Evolutionary conservation across 2,888 invertebrate species (phyloP).

Genomic region (Hypomecis atomaria): DNA sequence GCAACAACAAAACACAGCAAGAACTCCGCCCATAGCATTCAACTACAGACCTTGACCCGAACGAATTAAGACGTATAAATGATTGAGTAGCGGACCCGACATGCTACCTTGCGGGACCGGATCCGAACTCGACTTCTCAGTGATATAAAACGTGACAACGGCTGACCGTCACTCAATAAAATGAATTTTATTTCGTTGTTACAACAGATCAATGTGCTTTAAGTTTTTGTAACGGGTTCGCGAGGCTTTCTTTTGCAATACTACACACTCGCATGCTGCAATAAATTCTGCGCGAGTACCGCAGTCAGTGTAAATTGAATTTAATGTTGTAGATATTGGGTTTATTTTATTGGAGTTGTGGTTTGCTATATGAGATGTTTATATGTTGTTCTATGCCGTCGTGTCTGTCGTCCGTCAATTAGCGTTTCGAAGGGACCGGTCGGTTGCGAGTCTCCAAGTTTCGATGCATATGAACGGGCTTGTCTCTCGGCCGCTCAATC

Average conservation of each 20-base stretch:
- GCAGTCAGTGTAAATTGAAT: slow-evolving; percentile 59
- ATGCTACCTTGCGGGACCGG: slow-evolving; percentile 64
- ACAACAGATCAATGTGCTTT: slow-evolving; percentile 76
- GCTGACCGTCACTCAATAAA: slow-evolving; percentile 75
- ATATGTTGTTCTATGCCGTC: slow-evolving; percentile 48
- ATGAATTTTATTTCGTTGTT: slow-evolving; percentile 75
- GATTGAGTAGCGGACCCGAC: slow-evolving; percentile 47
- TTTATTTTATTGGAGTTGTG: slow-evolving; percentile 50
- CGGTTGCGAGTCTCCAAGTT: slow-evolving; percentile 58
- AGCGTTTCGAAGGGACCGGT: slow-evolving; percentile 72
- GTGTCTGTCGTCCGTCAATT: slow-evolving; percentile 75
- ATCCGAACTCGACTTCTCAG: slow-evolving; percentile 63
- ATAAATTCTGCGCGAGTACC: slow-evolving; percentile 59
- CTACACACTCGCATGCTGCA: slow-evolving; percentile 60
- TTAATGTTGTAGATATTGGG: slow-evolving; percentile 53
- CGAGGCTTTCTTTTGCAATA: slow-evolving; percentile 63
- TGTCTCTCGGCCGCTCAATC: slow-evolving; percentile 51
- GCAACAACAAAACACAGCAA: slow-evolving; percentile 51
- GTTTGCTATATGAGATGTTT: slow-evolving; percentile 52
- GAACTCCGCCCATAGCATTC: slow-evolving; percentile 43
- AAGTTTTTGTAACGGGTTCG: slow-evolving; percentile 61
- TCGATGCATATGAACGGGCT: slow-evolving; percentile 63
- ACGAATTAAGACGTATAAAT: slow-evolving; percentile 63
- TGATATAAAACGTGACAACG: slow-evolving; percentile 77
- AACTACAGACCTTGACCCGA: slow-evolving; percentile 60